Base-by-base conservation (phyloP, 2,888 invertebrate species). In the Mesorhabditis sp. region DNA sequence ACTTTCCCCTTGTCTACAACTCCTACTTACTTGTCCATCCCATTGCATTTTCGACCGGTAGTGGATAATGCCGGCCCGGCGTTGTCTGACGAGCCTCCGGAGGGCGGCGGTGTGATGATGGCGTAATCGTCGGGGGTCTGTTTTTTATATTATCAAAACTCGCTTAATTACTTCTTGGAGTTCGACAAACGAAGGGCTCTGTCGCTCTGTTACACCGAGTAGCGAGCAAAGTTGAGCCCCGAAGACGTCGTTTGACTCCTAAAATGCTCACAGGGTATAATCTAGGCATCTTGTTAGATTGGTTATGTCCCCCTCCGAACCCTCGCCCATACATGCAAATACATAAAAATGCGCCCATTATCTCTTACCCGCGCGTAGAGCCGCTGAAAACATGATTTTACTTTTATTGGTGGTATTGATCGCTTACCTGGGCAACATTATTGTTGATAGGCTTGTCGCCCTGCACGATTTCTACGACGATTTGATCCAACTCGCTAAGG, bases 401-500 rank as follows among this genome's bases (percentile, higher is more conserved):
- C 58, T 50, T 50, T 50, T 50, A 13, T 50, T 50, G 58, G n/a
- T 50, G 58, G 7, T 50, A n/a, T 50, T 50, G 58, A 50, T 10
- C 58, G n/a, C 58, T 50, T n/a, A 50, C 58, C n/a, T 50, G 58
- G 58, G 10, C n/a, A 50, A 50, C 58, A 50, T 50, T 50, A 2
- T 50, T 50, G 58, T 50, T 50, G 58, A 50, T 50, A 13, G 58
- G n/a, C n/a, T 50, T 50, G 58, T 50, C 58, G 58, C 58, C 58
- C n/a, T 50, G 58, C 58, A 50, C 58, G 58, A 50, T 50, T n/a
- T 50, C 58, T 10, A 50, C 58, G 58, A 50, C 58, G 58, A 50
- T 50, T n/a, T 50, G 10, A n/a, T 50, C 58, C 58, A 50, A 50
- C 58, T 50, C 58, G 58, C 10, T 13, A n/a, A 50, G 58, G n/a